These are phyloP conservation scores for Hippopotamyrus pictus DNA, from an alignment of 2,797 vertebrate genomes.

Conservation along the genomic window DNA sequence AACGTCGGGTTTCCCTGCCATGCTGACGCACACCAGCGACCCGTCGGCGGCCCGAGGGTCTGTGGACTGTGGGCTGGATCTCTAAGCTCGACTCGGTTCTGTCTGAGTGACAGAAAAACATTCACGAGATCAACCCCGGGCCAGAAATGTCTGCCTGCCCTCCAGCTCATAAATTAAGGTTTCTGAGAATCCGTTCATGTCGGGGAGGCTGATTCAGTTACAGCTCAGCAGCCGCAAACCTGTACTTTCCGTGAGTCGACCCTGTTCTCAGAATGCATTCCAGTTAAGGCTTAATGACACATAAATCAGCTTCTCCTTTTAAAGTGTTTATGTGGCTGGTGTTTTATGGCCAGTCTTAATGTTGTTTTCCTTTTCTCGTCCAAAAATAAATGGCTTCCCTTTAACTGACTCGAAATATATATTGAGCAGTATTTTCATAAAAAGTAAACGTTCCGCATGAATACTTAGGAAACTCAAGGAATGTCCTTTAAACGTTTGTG, in stretches of 20 bases:
- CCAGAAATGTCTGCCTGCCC: constrained; percentile 52
- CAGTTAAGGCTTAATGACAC: constrained; percentile 4
- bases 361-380: background rate
- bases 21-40: background rate
- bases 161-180: constrained; percentile 56
- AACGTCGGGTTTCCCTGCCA: background rate
- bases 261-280: background rate
- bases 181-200: constrained; percentile 57
- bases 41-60: background rate
- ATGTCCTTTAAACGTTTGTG: background rate
- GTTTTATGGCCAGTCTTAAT: background rate
- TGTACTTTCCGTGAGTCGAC: background rate
- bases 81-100: constrained; percentile 32
- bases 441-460: background rate
- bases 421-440: background rate
- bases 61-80: background rate
- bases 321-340: background rate
- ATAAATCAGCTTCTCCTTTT: constrained; percentile 7
- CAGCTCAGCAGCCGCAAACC: constrained; percentile 23
- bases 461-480: background rate
- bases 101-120: constrained; percentile 70
- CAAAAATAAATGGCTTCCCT: background rate
- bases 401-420: background rate
- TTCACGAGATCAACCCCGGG: constrained; percentile 57
- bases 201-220: constrained; percentile 45